Evolutionary conservation across 2,113 vertebrate species (phyloP).

Genomic region (Sander lucioperca): DNA sequence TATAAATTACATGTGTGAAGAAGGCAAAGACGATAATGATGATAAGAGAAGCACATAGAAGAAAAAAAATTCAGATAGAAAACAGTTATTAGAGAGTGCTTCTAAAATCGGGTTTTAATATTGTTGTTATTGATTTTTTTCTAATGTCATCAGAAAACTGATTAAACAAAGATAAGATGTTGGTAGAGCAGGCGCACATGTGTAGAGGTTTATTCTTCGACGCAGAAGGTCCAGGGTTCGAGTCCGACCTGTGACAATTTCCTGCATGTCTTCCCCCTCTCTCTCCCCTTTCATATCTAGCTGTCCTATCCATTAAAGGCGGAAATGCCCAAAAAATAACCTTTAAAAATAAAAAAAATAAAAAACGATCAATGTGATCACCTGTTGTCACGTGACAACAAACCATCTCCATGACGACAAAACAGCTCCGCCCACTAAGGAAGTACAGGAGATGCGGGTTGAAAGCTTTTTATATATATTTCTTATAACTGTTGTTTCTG

Average conservation of each 20-base stretch:
- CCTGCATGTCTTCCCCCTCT: too few species aligned
- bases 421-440: background rate
- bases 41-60: background rate
- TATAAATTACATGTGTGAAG: conserved; percentile 35
- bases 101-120: background rate
- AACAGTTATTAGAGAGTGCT: background rate
- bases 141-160: background rate
- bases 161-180: background rate
- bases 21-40: conserved; percentile 3
- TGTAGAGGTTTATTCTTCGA: too few species aligned
- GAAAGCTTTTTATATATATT: background rate
- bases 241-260: too few species aligned
- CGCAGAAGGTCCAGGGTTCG: too few species aligned
- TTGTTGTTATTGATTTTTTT: background rate
- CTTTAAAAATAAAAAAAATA: too few species aligned
- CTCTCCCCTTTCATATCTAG: too few species aligned
- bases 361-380: background rate
- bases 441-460: background rate
- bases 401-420: conserved; percentile 1
- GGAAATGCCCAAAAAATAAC: too few species aligned
- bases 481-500: background rate
- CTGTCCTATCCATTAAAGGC: too few species aligned
- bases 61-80: background rate
- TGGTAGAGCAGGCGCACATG: too few species aligned
- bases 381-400: background rate